A percentile compares a stretch with the other conserved stretches of the same genome.
These are phyloP conservation scores for Samia ricini DNA, from an alignment of 1,140 invertebrate genomes.

Conservation along the genomic window DNA sequence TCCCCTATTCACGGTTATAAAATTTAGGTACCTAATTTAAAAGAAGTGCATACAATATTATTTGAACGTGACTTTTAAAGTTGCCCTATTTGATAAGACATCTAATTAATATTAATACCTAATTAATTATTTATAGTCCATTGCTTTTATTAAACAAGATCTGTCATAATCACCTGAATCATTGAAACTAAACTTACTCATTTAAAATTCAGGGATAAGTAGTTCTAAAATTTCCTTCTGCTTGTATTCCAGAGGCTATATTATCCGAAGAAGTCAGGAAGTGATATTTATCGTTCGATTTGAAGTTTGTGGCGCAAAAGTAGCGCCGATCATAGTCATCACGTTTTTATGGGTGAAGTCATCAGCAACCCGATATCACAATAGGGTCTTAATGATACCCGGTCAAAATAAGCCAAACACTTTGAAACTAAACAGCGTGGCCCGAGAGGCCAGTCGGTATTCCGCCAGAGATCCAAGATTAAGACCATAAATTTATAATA, in stretches of 20 bases:
- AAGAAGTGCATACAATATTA: too few species aligned
- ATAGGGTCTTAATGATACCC: conserved; percentile 65
- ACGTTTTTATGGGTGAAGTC: conserved; percentile 52
- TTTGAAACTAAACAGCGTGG: conserved; percentile 65
- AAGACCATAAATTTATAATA: conserved; percentile 51
- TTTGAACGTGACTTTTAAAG: too few species aligned
- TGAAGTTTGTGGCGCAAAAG: neutral
- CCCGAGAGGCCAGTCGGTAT: conserved; percentile 64
- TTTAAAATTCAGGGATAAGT: too few species aligned
- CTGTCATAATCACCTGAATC: too few species aligned
- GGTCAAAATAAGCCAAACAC: conserved; percentile 67
- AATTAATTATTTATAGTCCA: too few species aligned
- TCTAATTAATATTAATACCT: too few species aligned
- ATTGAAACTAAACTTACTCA: too few species aligned
- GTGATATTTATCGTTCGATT: neutral
- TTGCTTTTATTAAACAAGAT: too few species aligned
- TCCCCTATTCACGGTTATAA: too few species aligned
- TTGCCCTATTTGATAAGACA: too few species aligned
- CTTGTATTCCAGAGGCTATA: neutral
- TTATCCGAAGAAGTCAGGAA: neutral
- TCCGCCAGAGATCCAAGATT: conserved; percentile 73
- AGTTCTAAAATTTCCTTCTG: neutral
- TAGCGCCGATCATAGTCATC: conserved; percentile 26
- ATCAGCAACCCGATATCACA: conserved; percentile 22
- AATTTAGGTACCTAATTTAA: too few species aligned